A percentile compares a stretch with the other conserved stretches of the same genome.
Conservation (phyloP, 2,888 invertebrate genomes). For the Drosophila subsilvestris region DNA sequence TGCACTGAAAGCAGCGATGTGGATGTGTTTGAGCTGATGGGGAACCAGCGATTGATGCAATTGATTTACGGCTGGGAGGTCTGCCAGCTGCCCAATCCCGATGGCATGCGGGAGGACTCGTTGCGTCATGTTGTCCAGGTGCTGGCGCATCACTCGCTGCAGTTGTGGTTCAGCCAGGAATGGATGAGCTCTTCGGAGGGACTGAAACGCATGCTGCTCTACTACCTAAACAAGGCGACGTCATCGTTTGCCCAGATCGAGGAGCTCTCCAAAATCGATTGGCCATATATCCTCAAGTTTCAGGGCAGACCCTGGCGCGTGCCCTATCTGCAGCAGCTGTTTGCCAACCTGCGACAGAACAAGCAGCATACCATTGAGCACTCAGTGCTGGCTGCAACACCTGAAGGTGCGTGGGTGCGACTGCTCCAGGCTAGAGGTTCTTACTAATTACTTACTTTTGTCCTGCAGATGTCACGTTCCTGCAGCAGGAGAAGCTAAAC, state of each 20-base stretch:
- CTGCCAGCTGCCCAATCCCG: constrained; percentile 60
- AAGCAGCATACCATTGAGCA: constrained; percentile 65
- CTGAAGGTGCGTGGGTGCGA: constrained; percentile 48
- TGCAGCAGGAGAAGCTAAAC: constrained; percentile 72
- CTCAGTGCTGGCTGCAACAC: constrained; percentile 54
- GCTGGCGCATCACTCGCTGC: constrained; percentile 72
- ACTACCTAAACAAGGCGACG: constrained; percentile 60
- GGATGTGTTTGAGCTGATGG: constrained; percentile 73
- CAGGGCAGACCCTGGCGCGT: constrained; percentile 72
- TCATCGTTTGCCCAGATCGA: constrained; percentile 57
- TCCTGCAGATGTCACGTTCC: constrained; percentile 64
- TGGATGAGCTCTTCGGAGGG: constrained; percentile 64
- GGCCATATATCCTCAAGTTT: constrained; percentile 72
- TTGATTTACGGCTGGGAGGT: constrained; percentile 77
- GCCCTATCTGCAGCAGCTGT: constrained; percentile 66
- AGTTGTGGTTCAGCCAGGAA: constrained; percentile 78
- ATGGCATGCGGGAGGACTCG: constrained; percentile 32
- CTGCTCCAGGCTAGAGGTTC: not conserved
- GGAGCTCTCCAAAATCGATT: constrained; percentile 67
- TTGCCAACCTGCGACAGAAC: constrained; percentile 43
- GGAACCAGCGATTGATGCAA: constrained; percentile 70
- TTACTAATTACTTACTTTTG: not conserved
- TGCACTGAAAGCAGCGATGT: constrained; percentile 65
- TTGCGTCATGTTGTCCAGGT: constrained; percentile 60
- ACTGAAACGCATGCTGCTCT: constrained; percentile 58